Percentiles rank a stretch among this genome's conserved stretches.
Evolutionary conservation across 2,888 invertebrate species (phyloP).

Genomic region (Tenthredo distinguenda): DNA sequence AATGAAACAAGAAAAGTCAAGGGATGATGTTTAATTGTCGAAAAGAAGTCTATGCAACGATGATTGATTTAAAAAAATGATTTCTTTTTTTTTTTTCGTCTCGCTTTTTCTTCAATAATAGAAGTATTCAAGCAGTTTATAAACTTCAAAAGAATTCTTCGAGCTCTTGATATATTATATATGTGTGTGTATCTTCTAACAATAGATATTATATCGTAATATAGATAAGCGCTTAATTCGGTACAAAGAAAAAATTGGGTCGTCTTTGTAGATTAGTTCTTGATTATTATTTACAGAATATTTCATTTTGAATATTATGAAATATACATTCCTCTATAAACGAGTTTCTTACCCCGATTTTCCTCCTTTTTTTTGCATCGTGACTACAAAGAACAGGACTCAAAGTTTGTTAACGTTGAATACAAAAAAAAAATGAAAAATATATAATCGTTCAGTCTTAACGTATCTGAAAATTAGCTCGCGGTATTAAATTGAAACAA

Average conservation of each 20-base stretch:
- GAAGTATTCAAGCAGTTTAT: not conserved
- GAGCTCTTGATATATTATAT: not conserved
- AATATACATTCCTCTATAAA: not conserved
- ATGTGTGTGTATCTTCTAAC: not conserved
- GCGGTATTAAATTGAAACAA: not conserved
- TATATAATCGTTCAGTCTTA: not conserved
- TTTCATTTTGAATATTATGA: not conserved
- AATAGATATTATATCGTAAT: constrained; percentile 5
- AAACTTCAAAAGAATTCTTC: not conserved
- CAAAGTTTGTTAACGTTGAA: no score
- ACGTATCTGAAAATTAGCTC: not conserved
- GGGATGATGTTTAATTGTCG: not conserved
- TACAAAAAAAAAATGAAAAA: no score
- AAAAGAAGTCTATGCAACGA: not conserved
- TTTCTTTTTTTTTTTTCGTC: not conserved
- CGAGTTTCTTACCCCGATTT: not conserved
- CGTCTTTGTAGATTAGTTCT: not conserved
- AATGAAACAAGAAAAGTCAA: not conserved
- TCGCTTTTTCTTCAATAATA: not conserved
- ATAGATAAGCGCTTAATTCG: not conserved
- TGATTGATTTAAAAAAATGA: not conserved
- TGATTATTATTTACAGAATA: not conserved
- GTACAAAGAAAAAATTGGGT: not conserved
- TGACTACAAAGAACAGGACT: no score
- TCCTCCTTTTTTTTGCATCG: not conserved